A percentile compares a stretch with the other conserved stretches of the same genome.
These are phyloP conservation scores for Sebastes kiyomatsui DNA, from an alignment of 2,797 vertebrate genomes.

Conservation along the genomic window DNA sequence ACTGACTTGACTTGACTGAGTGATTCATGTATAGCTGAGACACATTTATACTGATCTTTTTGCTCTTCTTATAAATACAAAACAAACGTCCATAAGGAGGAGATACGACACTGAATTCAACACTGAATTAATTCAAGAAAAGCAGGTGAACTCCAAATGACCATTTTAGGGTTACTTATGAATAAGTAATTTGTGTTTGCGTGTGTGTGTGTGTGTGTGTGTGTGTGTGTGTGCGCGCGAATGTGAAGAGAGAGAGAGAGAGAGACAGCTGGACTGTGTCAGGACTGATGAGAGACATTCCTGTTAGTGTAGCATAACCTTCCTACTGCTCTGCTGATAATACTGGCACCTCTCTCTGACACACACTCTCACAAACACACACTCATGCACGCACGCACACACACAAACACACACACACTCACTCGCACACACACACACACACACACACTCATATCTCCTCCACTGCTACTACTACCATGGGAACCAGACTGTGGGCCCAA, in stretches of 20 bases:
- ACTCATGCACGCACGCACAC: slow-evolving; percentile 27
- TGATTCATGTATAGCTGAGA: not conserved
- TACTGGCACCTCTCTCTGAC: slow-evolving; percentile 88
- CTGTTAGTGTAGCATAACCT: slow-evolving; percentile 96
- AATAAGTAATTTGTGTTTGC: not conserved
- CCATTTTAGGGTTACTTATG: not conserved
- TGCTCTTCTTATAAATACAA: not conserved
- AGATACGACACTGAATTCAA: not conserved
- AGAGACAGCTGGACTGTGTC: slow-evolving; percentile 92
- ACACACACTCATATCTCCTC: slow-evolving; percentile 36
- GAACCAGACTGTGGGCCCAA: slow-evolving; percentile 64
- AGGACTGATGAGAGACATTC: slow-evolving; percentile 87
- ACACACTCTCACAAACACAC: slow-evolving; percentile 42
- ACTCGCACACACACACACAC: slow-evolving; percentile 36
- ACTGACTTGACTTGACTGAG: not conserved
- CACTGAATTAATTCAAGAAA: not conserved
- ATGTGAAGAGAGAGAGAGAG: not conserved
- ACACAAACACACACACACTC: slow-evolving; percentile 31
- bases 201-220: not conserved
- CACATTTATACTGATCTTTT: not conserved
- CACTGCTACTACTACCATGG: slow-evolving; percentile 48
- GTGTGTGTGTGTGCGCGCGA: not conserved
- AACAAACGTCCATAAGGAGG: too few species aligned
- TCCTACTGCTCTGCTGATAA: slow-evolving; percentile 93
- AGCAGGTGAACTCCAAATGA: not conserved